Evolutionary conservation across 2,888 invertebrate species (phyloP).

Genomic region (Dorcus hopei): DNA sequence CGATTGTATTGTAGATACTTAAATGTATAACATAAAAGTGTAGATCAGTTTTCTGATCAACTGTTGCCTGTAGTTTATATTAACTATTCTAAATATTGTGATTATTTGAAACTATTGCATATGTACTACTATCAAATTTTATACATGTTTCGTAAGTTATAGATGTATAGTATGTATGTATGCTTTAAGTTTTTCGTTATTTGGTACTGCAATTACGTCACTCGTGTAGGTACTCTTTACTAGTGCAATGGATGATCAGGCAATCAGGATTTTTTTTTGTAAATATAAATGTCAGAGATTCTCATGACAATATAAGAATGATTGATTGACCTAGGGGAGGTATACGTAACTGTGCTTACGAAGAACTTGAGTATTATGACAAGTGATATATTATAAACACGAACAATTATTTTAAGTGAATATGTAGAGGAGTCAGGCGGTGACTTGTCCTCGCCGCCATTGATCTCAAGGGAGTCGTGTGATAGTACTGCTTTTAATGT

Average conservation of each 20-base stretch:
- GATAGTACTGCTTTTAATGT: slow-evolving; percentile 50
- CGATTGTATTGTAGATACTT: neutral
- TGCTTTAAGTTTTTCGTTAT: slow-evolving; percentile 1
- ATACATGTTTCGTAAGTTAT: no score
- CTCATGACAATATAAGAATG: slow-evolving; percentile 43
- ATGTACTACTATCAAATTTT: no score
- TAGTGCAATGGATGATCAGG: slow-evolving; percentile 23
- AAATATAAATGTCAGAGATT: slow-evolving; percentile 24
- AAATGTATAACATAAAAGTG: slow-evolving; percentile 4
- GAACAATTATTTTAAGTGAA: slow-evolving; percentile 39
- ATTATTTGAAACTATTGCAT: no score
- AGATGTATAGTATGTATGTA: neutral
- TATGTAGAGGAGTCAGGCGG: slow-evolving; percentile 33
- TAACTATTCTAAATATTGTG: no score
- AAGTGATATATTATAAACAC: slow-evolving; percentile 39
- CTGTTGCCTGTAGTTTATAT: slow-evolving; percentile 5
- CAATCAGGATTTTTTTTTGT: slow-evolving; percentile 16
- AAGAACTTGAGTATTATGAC: slow-evolving; percentile 40
- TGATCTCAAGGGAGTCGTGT: slow-evolving; percentile 50
- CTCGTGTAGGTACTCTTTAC: slow-evolving; percentile 2
- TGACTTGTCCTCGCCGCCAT: slow-evolving; percentile 29
- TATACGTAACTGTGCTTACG: slow-evolving; percentile 27
- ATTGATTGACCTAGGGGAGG: slow-evolving; percentile 27
- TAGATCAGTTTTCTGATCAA: slow-evolving; percentile 17
- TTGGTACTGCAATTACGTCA: neutral